Evolutionary conservation across 2,797 vertebrate species (phyloP).

Genomic region (Pseudocheirus occidentalis): DNA sequence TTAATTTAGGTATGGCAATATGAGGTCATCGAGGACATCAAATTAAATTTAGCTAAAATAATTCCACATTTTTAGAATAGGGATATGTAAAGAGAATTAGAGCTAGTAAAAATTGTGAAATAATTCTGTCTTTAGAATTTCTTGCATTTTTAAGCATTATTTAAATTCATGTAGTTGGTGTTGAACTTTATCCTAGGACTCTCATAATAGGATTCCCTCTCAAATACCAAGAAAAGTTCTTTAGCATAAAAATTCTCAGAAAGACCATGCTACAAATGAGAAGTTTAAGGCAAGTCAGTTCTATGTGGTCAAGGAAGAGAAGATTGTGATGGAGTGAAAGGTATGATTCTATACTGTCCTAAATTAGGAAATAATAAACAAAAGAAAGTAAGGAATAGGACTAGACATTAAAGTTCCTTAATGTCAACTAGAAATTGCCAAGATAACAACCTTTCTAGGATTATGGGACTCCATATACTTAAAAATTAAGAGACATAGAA

Average conservation of each 20-base stretch:
- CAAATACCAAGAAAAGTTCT: constrained; percentile 31
- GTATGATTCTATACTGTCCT: not conserved
- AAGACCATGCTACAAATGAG: not conserved
- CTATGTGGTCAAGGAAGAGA: not conserved
- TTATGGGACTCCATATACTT: constrained; percentile 2
- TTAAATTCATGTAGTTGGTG: not conserved
- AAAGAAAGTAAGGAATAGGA: not conserved
- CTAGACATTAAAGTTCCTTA: constrained; percentile 7
- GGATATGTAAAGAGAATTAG: not conserved
- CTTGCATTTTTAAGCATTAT: not conserved
- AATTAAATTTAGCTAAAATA: not conserved
- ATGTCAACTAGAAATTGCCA: not conserved
- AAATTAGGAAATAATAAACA: not conserved
- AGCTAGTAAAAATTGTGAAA: not conserved
- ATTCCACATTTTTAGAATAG: not conserved
- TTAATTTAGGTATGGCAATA: not conserved
- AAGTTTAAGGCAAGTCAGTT: not conserved
- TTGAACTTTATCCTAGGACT: not conserved
- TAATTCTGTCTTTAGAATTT: not conserved
- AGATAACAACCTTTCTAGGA: not conserved
- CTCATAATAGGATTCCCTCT: not conserved
- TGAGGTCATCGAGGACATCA: not conserved
- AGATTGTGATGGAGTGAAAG: not conserved
- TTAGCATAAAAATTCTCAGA: constrained; percentile 13
- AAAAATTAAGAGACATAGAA: not conserved